Evolutionary conservation across 2,113 vertebrate genomes (phyloP).

Genomic region (Panurus biarmicus): DNA sequence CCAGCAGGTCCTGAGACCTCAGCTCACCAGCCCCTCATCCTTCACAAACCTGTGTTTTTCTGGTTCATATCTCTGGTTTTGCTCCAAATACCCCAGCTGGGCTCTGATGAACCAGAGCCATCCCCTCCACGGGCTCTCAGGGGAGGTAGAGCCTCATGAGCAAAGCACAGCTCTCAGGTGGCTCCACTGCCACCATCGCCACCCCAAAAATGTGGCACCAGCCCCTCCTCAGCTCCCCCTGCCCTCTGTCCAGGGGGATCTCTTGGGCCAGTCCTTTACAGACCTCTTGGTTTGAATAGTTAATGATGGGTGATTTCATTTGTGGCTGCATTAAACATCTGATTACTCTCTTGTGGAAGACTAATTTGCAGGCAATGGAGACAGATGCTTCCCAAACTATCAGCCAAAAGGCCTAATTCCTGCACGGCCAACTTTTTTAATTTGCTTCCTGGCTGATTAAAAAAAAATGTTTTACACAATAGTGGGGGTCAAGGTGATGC

Average conservation of each 20-base stretch:
- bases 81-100: background rate
- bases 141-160: background rate
- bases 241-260: background rate
- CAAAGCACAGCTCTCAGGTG: accelerated
- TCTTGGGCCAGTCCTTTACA: background rate
- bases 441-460: background rate
- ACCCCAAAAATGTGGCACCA: background rate
- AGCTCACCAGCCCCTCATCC: background rate
- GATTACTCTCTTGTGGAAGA: conserved; percentile 60
- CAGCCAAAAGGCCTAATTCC: conserved; percentile 54
- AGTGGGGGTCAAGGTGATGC: background rate
- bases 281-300: conserved; percentile 10
- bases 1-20: background rate
- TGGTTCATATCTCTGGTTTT: background rate
- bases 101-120: accelerated
- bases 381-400: conserved; percentile 54
- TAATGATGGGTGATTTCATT: conserved; percentile 48
- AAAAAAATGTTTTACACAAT: background rate
- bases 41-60: background rate
- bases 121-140: accelerated
- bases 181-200: background rate
- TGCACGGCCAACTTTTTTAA: conserved; percentile 30
- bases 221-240: background rate
- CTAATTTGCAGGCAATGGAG: conserved; percentile 59
- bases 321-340: conserved; percentile 36